Evolutionary conservation across 2,888 invertebrate genomes (phyloP), one percentile per base, ranked within the genome.

Genomic region (Eupithecia centaureata): DNA sequence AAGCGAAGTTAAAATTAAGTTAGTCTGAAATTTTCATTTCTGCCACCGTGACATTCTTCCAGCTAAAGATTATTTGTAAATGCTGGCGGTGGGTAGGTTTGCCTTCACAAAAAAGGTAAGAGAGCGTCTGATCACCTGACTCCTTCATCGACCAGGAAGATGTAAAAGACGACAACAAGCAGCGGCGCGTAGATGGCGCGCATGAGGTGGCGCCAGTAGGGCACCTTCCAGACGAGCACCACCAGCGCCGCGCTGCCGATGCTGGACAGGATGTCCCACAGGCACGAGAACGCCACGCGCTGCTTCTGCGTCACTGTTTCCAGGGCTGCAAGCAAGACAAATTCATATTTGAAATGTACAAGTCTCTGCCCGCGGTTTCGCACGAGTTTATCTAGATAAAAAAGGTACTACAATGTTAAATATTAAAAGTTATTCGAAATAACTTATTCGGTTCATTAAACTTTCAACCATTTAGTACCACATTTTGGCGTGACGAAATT

Each of bases 101-200:
- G 8, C n/a, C 18, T 2, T 18, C 18, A 8, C 42, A 8, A 42
- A 42, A 18, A 42, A 42, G 10, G 25, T 5, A 52, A 27, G 27
- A 52, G 27, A 27, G 33, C 1, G 15, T 15, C 27, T 33, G 8
- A 13, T 12, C 58, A 73, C 71, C 75, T 71, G 28, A 96, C 94
- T 1, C 96, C 96, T 85, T 96, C 96, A 2, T 96, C 96, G n/a
- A 96, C 88, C 7, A 96, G 82, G 94, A 96, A 96, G 69, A 95
- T 95, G 81, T 96, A 96, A 68, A 95, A 91, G 28, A 97, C 87
- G 28, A 96, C 94, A 0, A 96, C 85, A 2, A 96, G 86, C 0
- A 96, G 94, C 0, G 97, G 97, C 0, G 95, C 93, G 81, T 97
- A 97, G 63, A 96, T 93, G 42, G 95, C 94, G 38, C 96, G 87